Evolutionary conservation across 2,888 invertebrate genomes (phyloP).

Genomic region (Diloba caeruleocephala): DNA sequence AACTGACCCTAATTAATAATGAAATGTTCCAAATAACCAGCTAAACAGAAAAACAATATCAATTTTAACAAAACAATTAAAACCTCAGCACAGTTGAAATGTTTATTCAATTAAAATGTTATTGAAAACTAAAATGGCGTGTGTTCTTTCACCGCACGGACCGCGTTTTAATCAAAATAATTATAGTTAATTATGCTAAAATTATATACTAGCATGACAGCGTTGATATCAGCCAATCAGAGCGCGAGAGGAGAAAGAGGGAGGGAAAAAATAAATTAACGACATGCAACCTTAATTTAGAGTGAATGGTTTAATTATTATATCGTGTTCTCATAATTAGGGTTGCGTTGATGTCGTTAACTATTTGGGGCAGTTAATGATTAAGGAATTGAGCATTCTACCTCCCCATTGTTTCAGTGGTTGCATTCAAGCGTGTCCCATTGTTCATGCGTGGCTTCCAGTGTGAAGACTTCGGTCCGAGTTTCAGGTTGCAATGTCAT

Average conservation of each 20-base stretch:
- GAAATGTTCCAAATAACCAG: slow-evolving; percentile 1
- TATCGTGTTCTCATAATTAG: slow-evolving; percentile 41
- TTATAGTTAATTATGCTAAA: slow-evolving; percentile 51
- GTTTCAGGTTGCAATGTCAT: too few species aligned
- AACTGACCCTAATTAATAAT: background rate
- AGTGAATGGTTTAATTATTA: slow-evolving; percentile 50
- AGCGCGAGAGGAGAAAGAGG: background rate
- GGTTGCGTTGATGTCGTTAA: slow-evolving; percentile 10
- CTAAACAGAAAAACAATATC: slow-evolving; percentile 4
- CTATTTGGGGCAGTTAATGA: slow-evolving; percentile 7
- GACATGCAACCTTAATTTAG: slow-evolving; percentile 49
- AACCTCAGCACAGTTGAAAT: background rate
- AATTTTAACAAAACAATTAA: slow-evolving; percentile 23
- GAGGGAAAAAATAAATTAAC: slow-evolving; percentile 14
- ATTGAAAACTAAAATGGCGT: slow-evolving; percentile 33
- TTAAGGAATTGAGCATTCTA: too few species aligned
- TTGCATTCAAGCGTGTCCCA: too few species aligned
- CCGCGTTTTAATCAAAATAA: slow-evolving; percentile 52
- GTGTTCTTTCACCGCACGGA: slow-evolving; percentile 3
- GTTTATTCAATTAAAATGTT: slow-evolving; percentile 26
- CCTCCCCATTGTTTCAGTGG: too few species aligned
- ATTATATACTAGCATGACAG: slow-evolving; percentile 46
- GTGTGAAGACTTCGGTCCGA: too few species aligned
- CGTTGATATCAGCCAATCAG: slow-evolving; percentile 44
- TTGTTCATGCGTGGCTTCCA: too few species aligned